These are phyloP conservation scores for Catajapyx aquilonaris DNA, from an alignment of 1,140 invertebrate genomes.

Conservation along the genomic window DNA sequence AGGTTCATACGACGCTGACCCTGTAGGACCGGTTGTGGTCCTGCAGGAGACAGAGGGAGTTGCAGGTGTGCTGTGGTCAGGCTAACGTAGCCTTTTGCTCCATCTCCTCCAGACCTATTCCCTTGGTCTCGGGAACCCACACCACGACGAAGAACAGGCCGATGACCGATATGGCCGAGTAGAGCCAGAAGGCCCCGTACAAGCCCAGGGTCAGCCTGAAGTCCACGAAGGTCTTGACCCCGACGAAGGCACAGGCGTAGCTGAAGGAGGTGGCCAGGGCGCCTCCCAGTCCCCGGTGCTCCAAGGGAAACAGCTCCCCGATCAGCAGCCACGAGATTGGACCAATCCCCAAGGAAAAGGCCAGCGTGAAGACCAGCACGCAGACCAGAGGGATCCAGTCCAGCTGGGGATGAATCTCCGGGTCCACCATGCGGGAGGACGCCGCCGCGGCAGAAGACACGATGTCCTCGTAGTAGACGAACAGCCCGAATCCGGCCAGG, in stretches of 20 bases:
- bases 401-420: conserved; percentile 18
- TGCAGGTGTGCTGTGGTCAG: neutral
- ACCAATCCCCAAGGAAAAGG: conserved; percentile 69
- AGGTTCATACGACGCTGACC: neutral
- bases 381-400: conserved; percentile 66
- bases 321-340: conserved; percentile 73
- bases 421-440: conserved; percentile 16
- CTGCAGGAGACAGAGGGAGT: neutral
- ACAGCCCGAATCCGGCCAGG: conserved; percentile 54
- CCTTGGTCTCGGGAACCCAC: conserved; percentile 78
- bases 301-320: conserved; percentile 67
- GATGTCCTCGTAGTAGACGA: conserved; percentile 42
- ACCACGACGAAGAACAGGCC: conserved; percentile 64
- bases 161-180: conserved; percentile 56
- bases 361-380: conserved; percentile 56
- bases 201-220: conserved; percentile 50
- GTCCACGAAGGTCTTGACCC: conserved; percentile 70
- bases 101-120: conserved; percentile 70
- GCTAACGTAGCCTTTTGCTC: conserved; percentile 23
- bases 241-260: conserved; percentile 69
- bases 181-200: conserved; percentile 71
- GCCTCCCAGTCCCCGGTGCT: conserved; percentile 60
- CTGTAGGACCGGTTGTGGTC: neutral
- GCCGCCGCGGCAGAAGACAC: neutral
- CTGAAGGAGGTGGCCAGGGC: conserved; percentile 65